A percentile compares a stretch with the other conserved stretches of the same genome.
Conservation (phyloP, 2,113 vertebrate species). For the Sus scrofa region T2T-Sscrofa CM000818.6:32080501-32081000, state of each 20-base stretch:
- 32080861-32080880: neutral
- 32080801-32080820: slow-evolving; percentile 5
- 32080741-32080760: neutral
- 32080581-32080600: neutral
- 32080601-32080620: neutral
- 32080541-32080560: neutral
- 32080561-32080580: neutral
- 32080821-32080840: neutral
- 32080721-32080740: neutral
- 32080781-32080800: neutral
- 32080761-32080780: neutral
- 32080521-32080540: neutral
- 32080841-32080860: neutral
- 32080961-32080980: neutral
- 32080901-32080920: neutral
- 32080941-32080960: neutral
- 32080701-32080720: neutral
- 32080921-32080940: neutral
- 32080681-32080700: neutral
- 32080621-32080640: neutral
- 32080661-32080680: neutral
- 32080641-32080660: neutral
- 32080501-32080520: neutral
- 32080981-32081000: neutral
- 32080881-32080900: neutral